Percentiles rank a stretch among this genome's conserved stretches.
phyloP scores from a whole-genome alignment of 2,888 invertebrate species.

The Aquatica leii region DNA sequence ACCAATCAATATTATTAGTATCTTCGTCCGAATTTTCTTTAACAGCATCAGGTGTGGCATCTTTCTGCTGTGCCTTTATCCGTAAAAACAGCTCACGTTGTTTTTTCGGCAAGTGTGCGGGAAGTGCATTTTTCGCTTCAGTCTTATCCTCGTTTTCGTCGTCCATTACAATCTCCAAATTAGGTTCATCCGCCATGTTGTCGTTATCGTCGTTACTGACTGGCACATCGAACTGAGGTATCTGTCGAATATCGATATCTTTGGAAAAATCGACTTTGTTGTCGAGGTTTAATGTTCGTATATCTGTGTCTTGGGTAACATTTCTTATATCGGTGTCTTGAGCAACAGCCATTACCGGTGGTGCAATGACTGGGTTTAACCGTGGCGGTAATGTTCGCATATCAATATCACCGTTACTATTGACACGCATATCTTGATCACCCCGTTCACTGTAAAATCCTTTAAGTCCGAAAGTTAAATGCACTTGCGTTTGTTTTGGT shows the following conservation, averaged over 20 bases:
- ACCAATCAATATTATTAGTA: constrained; percentile 62
- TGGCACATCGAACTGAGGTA: constrained; percentile 46
- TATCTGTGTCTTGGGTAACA: constrained; percentile 27
- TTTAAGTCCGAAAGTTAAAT: constrained; percentile 45
- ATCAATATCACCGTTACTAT: constrained; percentile 60
- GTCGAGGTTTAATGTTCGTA: constrained; percentile 23
- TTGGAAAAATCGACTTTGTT: constrained; percentile 46
- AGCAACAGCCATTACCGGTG: too few relatives aligned
- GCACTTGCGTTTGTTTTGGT: constrained; percentile 39
- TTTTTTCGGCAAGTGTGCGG: constrained; percentile 68
- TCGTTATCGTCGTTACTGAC: constrained; percentile 31
- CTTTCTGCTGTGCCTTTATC: constrained; percentile 71
- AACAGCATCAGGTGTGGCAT: constrained; percentile 59
- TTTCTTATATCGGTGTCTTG: constrained; percentile 49
- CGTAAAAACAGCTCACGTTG: constrained; percentile 72
- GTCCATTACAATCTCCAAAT: constrained; percentile 36
- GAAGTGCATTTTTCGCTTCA: constrained; percentile 51
- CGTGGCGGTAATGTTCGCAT: constrained; percentile 57
- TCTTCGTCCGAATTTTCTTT: constrained; percentile 31
- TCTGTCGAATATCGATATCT: constrained; percentile 61
- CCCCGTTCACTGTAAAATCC: constrained; percentile 50
- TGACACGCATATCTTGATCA: constrained; percentile 60
- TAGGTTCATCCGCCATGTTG: constrained; percentile 35
- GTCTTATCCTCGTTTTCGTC: constrained; percentile 11
- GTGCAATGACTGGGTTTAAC: constrained; percentile 15